Evolutionary conservation across 2,888 invertebrate genomes (phyloP).

Genomic region (Agonopterix heracliana): DNA sequence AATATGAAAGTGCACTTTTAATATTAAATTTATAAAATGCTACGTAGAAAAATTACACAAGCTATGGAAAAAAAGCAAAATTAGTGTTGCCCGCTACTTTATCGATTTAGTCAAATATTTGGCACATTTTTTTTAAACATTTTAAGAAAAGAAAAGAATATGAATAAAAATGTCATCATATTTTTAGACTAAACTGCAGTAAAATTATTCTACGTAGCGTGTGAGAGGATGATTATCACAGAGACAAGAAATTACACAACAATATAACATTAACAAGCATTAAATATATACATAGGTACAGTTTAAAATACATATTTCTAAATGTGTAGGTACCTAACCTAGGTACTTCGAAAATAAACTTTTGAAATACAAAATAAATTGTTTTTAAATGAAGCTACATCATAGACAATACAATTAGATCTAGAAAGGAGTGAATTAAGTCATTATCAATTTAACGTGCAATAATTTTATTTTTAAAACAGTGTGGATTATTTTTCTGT

Average conservation of each 20-base stretch:
- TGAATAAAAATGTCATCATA: neutral
- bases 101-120: slow-evolving; percentile 12
- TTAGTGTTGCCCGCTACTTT: neutral
- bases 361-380: too few relatives aligned
- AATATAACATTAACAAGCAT: slow-evolving; percentile 11
- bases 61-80: neutral
- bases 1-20: slow-evolving; percentile 51
- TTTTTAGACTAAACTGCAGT: neutral
- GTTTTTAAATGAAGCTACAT: too few relatives aligned
- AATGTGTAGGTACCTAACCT: too few relatives aligned
- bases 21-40: slow-evolving; percentile 22
- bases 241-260: slow-evolving; percentile 28
- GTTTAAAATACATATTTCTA: too few relatives aligned
- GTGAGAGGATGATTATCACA: slow-evolving; percentile 49
- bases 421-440: neutral
- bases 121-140: slow-evolving; percentile 17
- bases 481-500: neutral
- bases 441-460: neutral
- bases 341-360: too few relatives aligned
- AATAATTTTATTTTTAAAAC: slow-evolving; percentile 2
- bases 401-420: too few relatives aligned
- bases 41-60: slow-evolving; percentile 19
- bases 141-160: neutral
- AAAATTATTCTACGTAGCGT: slow-evolving; percentile 29
- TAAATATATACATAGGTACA: too few relatives aligned